phyloP scores from a whole-genome alignment of 2,113 vertebrate genomes.

The Chaetorhynchus papuensis region DNA sequence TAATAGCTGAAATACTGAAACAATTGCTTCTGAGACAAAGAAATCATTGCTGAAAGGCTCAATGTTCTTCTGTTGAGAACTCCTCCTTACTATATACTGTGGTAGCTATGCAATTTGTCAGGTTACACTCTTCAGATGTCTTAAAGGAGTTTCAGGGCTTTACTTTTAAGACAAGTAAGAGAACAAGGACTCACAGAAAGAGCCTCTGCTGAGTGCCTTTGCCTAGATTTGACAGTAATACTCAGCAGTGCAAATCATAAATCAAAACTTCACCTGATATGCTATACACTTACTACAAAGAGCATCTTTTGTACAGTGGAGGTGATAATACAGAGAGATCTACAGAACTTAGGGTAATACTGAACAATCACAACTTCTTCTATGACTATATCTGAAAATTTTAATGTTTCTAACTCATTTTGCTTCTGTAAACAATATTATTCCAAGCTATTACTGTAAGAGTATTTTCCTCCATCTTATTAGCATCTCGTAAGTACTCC shows the following conservation, averaged over 20 bases:
- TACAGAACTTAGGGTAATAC: neutral
- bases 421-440: neutral
- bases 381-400: neutral
- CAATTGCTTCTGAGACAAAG: neutral
- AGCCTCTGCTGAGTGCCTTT: neutral
- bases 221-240: neutral
- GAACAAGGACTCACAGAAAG: neutral
- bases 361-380: neutral
- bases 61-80: neutral
- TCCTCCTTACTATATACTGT: neutral
- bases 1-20: neutral
- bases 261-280: neutral
- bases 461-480: neutral
- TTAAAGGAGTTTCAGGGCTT: neutral
- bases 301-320: neutral
- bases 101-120: neutral
- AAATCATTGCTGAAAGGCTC: neutral
- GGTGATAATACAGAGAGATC: neutral
- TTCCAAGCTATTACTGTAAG: neutral
- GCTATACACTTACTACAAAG: neutral
- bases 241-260: neutral
- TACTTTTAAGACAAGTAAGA: neutral
- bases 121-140: neutral
- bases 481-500: neutral
- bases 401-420: neutral